These are phyloP conservation scores for Gobius niger DNA, from an alignment of 2,113 vertebrate species.

Conservation along the genomic window DNA sequence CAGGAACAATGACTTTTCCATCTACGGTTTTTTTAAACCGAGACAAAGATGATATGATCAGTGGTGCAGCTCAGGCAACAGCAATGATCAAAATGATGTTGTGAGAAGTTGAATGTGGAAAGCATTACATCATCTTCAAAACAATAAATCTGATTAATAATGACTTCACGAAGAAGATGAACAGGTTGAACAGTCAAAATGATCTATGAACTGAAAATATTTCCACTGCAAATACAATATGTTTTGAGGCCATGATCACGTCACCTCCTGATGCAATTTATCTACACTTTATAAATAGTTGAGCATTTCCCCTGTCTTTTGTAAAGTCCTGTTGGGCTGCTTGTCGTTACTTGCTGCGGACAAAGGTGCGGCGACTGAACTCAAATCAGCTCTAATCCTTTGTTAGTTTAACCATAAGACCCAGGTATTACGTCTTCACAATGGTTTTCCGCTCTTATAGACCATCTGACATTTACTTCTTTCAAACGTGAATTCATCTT, in stretches of 20 bases:
- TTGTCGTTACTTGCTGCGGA: neutral
- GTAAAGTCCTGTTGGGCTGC: constrained; percentile 5
- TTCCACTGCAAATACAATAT: too few relatives aligned
- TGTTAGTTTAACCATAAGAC: constrained; percentile 1
- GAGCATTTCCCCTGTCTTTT: neutral
- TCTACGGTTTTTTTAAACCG: too few relatives aligned
- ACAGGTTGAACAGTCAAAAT: neutral
- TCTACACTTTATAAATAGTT: neutral
- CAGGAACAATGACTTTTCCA: too few relatives aligned
- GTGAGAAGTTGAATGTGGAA: too few relatives aligned
- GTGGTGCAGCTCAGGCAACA: too few relatives aligned
- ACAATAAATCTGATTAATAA: neutral
- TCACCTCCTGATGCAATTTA: neutral
- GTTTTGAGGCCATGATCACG: neutral
- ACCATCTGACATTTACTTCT: neutral
- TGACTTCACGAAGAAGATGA: neutral
- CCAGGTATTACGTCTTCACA: constrained; percentile 1
- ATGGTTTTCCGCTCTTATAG: constrained; percentile 4
- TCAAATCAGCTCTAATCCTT: neutral
- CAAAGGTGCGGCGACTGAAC: constrained; percentile 16
- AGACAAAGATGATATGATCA: too few relatives aligned
- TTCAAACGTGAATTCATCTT: neutral
- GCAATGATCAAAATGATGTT: too few relatives aligned
- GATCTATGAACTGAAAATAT: neutral
- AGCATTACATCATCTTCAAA: too few relatives aligned